Conservation (phyloP, 2,113 vertebrate genomes). For the Alces alces region DNA sequence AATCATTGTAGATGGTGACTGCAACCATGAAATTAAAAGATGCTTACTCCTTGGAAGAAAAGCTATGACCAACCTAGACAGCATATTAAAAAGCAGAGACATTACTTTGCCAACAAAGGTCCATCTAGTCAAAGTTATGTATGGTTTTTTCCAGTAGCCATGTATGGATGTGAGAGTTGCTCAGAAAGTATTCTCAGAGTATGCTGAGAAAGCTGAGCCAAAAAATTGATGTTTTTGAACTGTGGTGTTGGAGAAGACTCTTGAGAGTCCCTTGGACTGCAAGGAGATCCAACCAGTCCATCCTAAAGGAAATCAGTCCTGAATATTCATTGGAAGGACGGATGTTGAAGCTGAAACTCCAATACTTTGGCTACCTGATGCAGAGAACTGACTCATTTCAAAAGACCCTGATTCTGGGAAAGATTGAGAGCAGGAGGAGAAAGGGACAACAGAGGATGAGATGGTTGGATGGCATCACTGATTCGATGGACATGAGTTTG, state of each 20-base stretch:
- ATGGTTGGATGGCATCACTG: neutral
- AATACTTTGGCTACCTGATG: neutral
- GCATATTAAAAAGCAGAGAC: neutral
- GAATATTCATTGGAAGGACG: neutral
- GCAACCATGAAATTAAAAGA: neutral
- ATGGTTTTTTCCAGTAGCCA: neutral
- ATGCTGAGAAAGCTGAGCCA: neutral
- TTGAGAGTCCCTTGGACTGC: neutral
- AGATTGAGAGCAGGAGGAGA: neutral
- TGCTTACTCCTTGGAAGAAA: neutral
- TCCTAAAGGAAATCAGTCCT: neutral
- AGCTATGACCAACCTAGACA: neutral
- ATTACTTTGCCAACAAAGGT: neutral
- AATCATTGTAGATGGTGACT: neutral
- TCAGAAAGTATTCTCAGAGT: too few species aligned
- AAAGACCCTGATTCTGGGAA: neutral
- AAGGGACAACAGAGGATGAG: neutral
- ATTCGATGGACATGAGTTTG: neutral
- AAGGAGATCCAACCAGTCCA: neutral
- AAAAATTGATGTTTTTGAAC: neutral
- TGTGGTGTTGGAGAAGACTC: neutral
- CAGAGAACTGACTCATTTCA: neutral
- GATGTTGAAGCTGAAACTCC: neutral
- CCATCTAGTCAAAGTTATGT: neutral
- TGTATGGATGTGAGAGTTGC: neutral